Base-by-base conservation (phyloP, 2,797 vertebrate species). In the Xiphorhynchus erythropygius region DNA sequence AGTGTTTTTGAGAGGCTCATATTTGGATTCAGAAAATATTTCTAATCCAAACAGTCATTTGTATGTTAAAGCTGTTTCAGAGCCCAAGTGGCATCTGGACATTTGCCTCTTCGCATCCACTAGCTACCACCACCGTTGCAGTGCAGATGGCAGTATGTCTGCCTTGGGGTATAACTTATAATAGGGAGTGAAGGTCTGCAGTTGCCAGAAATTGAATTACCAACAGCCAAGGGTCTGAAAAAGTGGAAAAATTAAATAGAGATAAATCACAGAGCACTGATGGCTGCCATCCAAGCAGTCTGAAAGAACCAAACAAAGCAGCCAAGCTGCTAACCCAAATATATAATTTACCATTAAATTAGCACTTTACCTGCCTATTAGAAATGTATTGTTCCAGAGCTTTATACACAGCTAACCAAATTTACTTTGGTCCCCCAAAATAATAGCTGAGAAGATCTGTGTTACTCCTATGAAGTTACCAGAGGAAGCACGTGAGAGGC, bases 151-250 rank as follows among this genome's bases (percentile, higher is more conserved):
- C 35, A 2, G 53, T 76, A 44, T 71, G 56, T 90, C 87, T 91
- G 90, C 95, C 95, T 94, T 82, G 83, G 93, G 94, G 63, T 88
- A 62, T 89, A 81, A 90, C 73, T 93, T 87, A 21, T 52, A 87
- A 93, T 25, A 84, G 79, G 37, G 63, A 93, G 2, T 67, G 70
- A 95, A 91, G 83, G 70, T 60, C 80, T 93, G 64, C 77, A 87
- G n/a, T 94, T 90, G 93, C 87, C 96, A 95, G 83, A 95, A 94
- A 94, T 57, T 57, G 74, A 94, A 95, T 94, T 95, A 91, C 37
- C 80, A 84, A 84, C 89, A 94, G 83, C 87, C 68, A 81, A 84
- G 65, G 76, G 52, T 95, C 83, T 92, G 83, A 84, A 94, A 91
- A 96, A 96, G 82, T 88, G 78, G 67, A 84, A 90, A 93, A 95